A percentile compares a stretch with the other conserved stretches of the same genome.
These are phyloP conservation scores for Etheostoma spectabile DNA, from an alignment of 2,113 vertebrate species.

Conservation along the genomic window DNA sequence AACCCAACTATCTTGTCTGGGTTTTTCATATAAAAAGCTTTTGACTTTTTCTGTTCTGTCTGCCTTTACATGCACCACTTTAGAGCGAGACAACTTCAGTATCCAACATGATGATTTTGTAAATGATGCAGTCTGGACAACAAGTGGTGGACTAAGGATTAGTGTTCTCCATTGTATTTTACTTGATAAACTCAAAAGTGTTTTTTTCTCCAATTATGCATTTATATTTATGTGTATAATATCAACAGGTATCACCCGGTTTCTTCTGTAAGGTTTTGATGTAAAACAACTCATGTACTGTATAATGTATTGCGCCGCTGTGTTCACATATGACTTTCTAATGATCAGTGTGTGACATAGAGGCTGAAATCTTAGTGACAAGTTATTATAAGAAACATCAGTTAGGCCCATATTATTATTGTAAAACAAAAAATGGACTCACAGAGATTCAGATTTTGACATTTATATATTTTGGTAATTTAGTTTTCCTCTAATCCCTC, in stretches of 20 bases:
- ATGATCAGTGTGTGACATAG: background rate
- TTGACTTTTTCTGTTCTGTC: slow-evolving; percentile 28
- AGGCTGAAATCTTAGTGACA: background rate
- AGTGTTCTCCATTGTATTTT: slow-evolving; percentile 11
- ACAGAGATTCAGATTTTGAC: background rate
- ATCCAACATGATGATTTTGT: background rate
- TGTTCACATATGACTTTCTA: background rate
- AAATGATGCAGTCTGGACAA: slow-evolving; percentile 26
- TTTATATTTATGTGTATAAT: slow-evolving; percentile 17
- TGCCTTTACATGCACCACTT: slow-evolving; percentile 64
- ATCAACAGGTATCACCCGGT: background rate
- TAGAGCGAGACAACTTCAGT: slow-evolving; percentile 27
- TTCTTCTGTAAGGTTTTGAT: slow-evolving; percentile 42
- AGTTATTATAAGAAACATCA: background rate
- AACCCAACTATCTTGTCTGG: slow-evolving; percentile 3
- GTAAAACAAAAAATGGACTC: background rate
- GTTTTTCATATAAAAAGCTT: slow-evolving; percentile 32
- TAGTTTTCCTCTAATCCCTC: background rate
- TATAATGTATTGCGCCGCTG: slow-evolving; percentile 5
- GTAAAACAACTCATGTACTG: slow-evolving; percentile 56
- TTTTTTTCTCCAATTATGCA: slow-evolving; percentile 20
- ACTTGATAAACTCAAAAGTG: slow-evolving; percentile 15
- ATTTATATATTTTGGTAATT: background rate
- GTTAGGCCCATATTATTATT: background rate
- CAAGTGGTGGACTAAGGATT: slow-evolving; percentile 23